These are phyloP conservation scores for Brachionus koreanus DNA, from an alignment of 1,140 invertebrate genomes.

Conservation along the genomic window DNA sequence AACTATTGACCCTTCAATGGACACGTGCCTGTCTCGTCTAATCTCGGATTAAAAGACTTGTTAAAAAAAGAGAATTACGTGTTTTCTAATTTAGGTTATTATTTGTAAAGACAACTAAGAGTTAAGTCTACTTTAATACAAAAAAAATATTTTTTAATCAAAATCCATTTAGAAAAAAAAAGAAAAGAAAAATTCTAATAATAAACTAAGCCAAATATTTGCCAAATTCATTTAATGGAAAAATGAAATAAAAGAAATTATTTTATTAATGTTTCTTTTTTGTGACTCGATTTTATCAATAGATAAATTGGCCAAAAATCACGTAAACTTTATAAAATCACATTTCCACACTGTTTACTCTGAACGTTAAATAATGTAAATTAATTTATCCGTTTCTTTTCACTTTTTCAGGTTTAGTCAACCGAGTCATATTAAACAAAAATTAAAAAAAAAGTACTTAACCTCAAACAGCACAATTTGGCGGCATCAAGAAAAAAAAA, in stretches of 20 bases:
- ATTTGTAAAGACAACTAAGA: neutral
- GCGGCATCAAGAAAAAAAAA: neutral
- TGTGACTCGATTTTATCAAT: neutral
- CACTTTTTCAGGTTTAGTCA: neutral
- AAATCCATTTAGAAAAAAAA: neutral
- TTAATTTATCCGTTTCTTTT: neutral
- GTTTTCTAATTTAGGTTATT: conserved; percentile 4
- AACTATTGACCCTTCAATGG: neutral
- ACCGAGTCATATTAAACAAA: neutral
- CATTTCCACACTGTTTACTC: neutral
- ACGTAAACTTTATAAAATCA: conserved; percentile 37
- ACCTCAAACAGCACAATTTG: neutral
- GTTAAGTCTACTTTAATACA: neutral
- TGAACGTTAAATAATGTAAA: neutral
- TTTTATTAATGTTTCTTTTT: conserved; percentile 26
- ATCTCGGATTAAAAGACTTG: neutral
- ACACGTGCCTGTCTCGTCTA: neutral
- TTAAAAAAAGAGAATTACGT: neutral
- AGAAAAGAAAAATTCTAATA: conserved; percentile 7
- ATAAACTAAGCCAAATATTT: conserved; percentile 30
- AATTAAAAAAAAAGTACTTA: neutral
- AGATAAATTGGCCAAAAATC: neutral
- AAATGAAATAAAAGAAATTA: conserved; percentile 22
- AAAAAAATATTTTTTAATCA: neutral
- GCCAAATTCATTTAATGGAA: neutral